These are phyloP conservation scores for Sprattus sprattus DNA, from an alignment of 2,113 vertebrate genomes.

Conservation along the genomic window DNA sequence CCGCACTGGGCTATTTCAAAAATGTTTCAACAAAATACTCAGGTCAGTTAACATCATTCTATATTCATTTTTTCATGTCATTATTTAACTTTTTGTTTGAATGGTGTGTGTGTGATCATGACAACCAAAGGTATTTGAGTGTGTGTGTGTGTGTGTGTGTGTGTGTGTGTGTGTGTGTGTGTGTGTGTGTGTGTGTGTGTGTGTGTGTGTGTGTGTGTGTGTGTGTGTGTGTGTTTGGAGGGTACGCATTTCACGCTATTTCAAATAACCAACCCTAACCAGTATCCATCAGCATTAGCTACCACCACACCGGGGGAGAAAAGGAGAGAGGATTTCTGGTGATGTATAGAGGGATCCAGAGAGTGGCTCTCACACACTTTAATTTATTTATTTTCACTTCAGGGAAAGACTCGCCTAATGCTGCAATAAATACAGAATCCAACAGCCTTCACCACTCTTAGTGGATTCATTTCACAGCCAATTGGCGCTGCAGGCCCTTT, in stretches of 20 bases:
- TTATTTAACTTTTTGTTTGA: not conserved
- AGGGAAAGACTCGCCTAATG: conserved; percentile 26
- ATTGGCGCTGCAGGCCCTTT: conserved; percentile 22
- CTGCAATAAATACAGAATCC: conserved; percentile 35
- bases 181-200: not conserved
- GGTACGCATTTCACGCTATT: not conserved
- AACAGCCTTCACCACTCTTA: conserved; percentile 36
- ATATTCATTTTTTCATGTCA: not conserved
- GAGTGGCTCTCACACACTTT: not conserved
- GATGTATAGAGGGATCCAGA: conserved; percentile 8
- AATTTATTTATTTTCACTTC: conserved; percentile 36
- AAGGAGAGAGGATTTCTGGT: conserved; percentile 6
- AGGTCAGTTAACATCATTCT: not conserved
- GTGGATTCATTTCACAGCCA: conserved; percentile 44
- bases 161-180: not conserved
- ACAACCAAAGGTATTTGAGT: not conserved
- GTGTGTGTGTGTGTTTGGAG: not conserved
- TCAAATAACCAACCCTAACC: not conserved
- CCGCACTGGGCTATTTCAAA: not conserved
- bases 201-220: not conserved
- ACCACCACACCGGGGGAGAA: not conserved
- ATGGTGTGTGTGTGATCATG: not conserved
- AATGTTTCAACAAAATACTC: not conserved
- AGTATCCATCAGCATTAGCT: conserved; percentile 3
- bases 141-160: not conserved